phyloP scores from a whole-genome alignment of 2,888 invertebrate genomes.

The Halocaridina rubra region DNA sequence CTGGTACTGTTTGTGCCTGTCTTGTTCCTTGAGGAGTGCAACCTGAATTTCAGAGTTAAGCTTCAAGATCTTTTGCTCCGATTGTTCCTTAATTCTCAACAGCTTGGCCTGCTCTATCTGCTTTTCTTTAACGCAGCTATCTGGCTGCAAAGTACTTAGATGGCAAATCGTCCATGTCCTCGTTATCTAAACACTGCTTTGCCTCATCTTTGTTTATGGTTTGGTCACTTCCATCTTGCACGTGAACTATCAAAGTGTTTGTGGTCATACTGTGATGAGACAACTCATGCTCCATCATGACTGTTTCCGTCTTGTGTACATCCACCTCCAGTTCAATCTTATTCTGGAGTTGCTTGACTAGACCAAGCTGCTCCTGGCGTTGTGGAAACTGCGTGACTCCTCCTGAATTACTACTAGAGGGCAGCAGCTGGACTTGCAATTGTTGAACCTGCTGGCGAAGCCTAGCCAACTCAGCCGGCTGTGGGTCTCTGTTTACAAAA shows the following conservation, averaged over 20 bases:
- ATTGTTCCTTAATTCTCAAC: constrained; percentile 78
- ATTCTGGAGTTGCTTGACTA: constrained; percentile 63
- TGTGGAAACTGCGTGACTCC: constrained; percentile 27
- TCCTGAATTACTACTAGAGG: constrained; percentile 3
- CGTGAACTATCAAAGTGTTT: constrained; percentile 12
- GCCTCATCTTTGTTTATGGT: not conserved
- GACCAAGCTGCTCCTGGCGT: constrained; percentile 40
- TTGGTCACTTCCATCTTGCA: too few species aligned
- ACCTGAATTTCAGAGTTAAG: too few species aligned
- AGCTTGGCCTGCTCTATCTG: constrained; percentile 74
- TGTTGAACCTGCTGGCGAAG: constrained; percentile 75
- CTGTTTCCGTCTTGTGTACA: constrained; percentile 29
- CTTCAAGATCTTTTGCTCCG: constrained; percentile 75
- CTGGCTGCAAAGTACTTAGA: constrained; percentile 50
- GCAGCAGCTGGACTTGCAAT: constrained; percentile 65
- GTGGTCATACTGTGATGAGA: constrained; percentile 53
- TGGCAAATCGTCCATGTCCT: too few species aligned
- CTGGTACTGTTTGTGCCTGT: constrained; percentile 83
- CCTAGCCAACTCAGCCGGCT: constrained; percentile 80
- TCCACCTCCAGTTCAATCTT: constrained; percentile 65
- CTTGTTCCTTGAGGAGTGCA: constrained; percentile 81
- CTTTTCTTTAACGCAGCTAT: constrained; percentile 67
- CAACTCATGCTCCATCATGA: constrained; percentile 53
- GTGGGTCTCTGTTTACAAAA: constrained; percentile 85
- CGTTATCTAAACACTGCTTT: constrained; percentile 17